These are phyloP conservation scores for Parazoanthus swiftii DNA, from an alignment of 92 coral and sea anemone genomes.

Conservation along the genomic window DNA sequence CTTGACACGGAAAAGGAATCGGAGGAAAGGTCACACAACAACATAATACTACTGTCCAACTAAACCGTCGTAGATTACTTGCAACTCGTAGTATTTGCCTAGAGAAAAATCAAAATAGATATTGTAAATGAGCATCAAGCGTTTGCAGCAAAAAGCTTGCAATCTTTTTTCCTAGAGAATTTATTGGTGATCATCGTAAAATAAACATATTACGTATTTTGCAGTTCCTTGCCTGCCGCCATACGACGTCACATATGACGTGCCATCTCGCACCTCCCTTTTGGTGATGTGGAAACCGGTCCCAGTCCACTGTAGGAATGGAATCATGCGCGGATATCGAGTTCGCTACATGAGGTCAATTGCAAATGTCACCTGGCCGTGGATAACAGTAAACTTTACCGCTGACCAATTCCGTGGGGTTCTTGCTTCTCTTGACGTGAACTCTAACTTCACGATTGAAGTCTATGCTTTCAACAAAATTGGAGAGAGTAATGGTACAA, in stretches of 20 bases:
- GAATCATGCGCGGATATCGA: conserved; percentile 74
- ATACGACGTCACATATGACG: conserved; percentile 53
- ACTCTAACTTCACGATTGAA: conserved; percentile 70
- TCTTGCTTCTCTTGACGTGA: conserved; percentile 55
- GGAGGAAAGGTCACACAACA: background rate
- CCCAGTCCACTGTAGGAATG: conserved; percentile 62
- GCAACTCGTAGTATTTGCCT: too few species aligned
- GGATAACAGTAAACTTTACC: conserved; percentile 54
- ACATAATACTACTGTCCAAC: background rate
- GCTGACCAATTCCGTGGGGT: conserved; percentile 39
- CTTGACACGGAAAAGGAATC: background rate
- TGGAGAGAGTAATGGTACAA: conserved; percentile 71
- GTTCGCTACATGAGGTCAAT: conserved; percentile 53
- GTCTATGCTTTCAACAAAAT: conserved; percentile 73
- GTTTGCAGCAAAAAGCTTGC: background rate
- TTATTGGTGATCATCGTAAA: background rate
- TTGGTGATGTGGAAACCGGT: conserved; percentile 60
- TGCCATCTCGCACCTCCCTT: conserved; percentile 49
- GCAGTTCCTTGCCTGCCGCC: conserved; percentile 82
- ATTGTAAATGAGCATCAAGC: background rate
- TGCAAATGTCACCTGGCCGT: conserved; percentile 38
- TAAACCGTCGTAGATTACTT: too few species aligned
- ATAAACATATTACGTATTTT: background rate
- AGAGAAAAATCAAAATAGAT: too few species aligned
- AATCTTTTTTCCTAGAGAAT: background rate